Base-by-base conservation (phyloP, 2,797 vertebrate species). In the Typhlichthys subterraneus region DNA sequence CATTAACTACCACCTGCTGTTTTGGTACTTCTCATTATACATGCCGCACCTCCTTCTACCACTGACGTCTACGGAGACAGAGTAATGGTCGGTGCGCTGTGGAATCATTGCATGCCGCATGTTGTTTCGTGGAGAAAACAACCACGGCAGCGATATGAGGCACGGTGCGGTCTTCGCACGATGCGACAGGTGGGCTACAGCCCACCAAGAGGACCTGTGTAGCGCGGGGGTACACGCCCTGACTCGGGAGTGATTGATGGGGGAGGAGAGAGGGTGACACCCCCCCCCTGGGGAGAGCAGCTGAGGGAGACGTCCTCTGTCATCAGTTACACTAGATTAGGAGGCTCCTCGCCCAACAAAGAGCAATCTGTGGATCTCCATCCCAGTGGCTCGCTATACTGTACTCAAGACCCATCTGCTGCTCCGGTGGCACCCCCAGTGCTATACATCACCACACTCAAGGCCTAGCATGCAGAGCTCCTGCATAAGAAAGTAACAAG, bases 261-360 rank as follows among this genome's bases (percentile, higher is more conserved):
- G 49, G 53, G 53, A 57, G 73, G 73, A 45, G 50, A 67, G 52
- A 68, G 68, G 75, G 58, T 15, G 60, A 59, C 70, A 84, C 65
- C 69, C 67, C 69, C 76, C 65, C 48, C 67, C 61, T 76, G 65
- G 85, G 84, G 67, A 51, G 54, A 83, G 65, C 65, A 82, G 78
- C 81, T 88, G 84, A 85, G 73, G 72, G 85, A 76, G 76, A 80
- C 48, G 57, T 85, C 72, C 64, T 70, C 59, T 61, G 75, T 80
- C 85, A 88, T 87, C 83, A 80, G 82, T 84, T 89, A 84, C 86
- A 87, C 75, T 75, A 85, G 73, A 91, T 87, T 82, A 84, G 78
- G 77, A 84, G 79, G 60, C 67, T 83, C 59, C 79, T 81, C 50
- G 49, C 61, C 63, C 75, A 79, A 80, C 84, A 90, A 85, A 87